Conservation (phyloP, 2,113 vertebrate genomes). For the Crocuta crocuta region DNA sequence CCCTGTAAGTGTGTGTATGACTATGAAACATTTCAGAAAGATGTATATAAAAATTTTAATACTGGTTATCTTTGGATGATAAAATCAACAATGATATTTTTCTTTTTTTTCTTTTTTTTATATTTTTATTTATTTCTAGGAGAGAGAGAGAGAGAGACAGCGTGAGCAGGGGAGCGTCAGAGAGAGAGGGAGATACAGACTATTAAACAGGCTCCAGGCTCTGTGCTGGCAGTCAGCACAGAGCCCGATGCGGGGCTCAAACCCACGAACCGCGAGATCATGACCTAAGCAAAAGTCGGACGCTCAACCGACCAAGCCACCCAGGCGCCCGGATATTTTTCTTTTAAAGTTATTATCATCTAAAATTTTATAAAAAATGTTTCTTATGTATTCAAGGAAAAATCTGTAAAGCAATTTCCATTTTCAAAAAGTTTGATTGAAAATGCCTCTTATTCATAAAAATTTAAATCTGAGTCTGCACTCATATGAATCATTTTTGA, state of each 20-base stretch:
- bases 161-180: too few species aligned
- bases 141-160: too few species aligned
- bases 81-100: neutral
- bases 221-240: too few species aligned
- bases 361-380: neutral
- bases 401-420: neutral
- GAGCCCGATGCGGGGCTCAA: too few species aligned
- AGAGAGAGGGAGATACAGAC: too few species aligned
- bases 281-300: too few species aligned
- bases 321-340: neutral
- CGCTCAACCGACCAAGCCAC: too few species aligned
- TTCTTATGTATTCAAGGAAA: neutral
- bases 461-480: neutral
- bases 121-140: too few species aligned
- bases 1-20: neutral
- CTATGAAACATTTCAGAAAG: conserved; percentile 1
- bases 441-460: neutral
- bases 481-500: neutral
- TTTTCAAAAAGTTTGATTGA: neutral
- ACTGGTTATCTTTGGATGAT: neutral
- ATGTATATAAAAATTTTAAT: neutral
- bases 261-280: too few species aligned
- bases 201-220: too few species aligned
- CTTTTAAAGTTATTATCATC: neutral
- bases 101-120: neutral